These are phyloP conservation scores for Spialia ferax DNA, from an alignment of 2,888 invertebrate species.

Conservation along the genomic window DNA sequence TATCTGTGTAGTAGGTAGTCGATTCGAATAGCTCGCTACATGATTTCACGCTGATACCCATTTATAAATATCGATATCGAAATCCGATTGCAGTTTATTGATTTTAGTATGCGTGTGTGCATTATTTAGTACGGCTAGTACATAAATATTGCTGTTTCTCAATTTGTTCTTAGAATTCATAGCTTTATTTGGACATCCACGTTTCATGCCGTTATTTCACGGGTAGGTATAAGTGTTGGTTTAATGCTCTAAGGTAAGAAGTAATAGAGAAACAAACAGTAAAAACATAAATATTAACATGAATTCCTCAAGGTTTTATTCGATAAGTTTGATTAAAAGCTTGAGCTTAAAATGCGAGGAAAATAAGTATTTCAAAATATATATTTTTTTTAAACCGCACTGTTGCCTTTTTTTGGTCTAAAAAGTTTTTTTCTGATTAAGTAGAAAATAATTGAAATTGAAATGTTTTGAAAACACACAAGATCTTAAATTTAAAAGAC, in stretches of 20 bases:
- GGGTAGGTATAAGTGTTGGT: neutral
- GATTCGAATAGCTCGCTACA: conserved; percentile 53
- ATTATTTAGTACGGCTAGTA: conserved; percentile 34
- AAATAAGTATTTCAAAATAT: neutral
- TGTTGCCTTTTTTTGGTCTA: too few species aligned
- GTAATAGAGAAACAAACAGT: neutral
- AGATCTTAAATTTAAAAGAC: too few species aligned
- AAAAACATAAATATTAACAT: conserved; percentile 5
- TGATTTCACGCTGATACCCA: conserved; percentile 50
- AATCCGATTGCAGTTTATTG: conserved; percentile 39
- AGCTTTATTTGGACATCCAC: conserved; percentile 31
- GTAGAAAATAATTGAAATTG: too few species aligned
- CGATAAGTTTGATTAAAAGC: neutral
- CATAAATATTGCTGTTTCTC: conserved; percentile 32
- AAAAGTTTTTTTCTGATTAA: too few species aligned
- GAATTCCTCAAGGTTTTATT: neutral
- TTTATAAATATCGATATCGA: conserved; percentile 47
- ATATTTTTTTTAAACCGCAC: neutral
- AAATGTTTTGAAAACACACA: too few species aligned
- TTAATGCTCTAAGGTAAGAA: too few species aligned
- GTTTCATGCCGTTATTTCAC: conserved; percentile 3
- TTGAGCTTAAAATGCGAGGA: too few species aligned
- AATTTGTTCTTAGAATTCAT: conserved; percentile 30
- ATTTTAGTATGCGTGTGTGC: conserved; percentile 37
- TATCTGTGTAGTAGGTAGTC: conserved; percentile 46